phyloP scores from a whole-genome alignment of 1,140 invertebrate species.

The Maconellicoccus hirsutus region DNA sequence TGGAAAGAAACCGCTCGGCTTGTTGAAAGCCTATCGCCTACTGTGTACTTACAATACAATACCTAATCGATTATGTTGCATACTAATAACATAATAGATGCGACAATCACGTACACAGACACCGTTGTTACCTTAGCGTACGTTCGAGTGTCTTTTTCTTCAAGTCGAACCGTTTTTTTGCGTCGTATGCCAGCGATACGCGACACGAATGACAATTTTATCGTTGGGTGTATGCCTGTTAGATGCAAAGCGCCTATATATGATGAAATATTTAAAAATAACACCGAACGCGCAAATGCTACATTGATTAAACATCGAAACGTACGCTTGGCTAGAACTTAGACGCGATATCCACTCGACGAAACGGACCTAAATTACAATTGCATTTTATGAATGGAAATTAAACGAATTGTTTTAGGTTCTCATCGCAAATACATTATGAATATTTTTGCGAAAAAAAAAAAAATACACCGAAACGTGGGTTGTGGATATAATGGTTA shows the following conservation, averaged over 20 bases:
- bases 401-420: no score
- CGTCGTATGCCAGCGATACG: slow-evolving; percentile 13
- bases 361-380: no score
- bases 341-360: no score
- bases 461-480: no score
- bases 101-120: slow-evolving; percentile 9
- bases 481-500: not conserved
- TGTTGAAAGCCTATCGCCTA: slow-evolving; percentile 11
- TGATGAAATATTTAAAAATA: no score
- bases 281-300: no score
- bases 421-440: no score
- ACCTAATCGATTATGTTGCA: slow-evolving; percentile 15
- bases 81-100: slow-evolving; percentile 10
- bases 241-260: no score
- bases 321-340: no score
- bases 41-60: slow-evolving; percentile 5
- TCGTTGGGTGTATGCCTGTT: not conserved
- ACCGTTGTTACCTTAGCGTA: not conserved
- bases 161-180: not conserved
- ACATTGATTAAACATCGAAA: no score
- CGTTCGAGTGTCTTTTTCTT: not conserved
- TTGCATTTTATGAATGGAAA: no score
- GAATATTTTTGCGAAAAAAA: no score
- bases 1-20: slow-evolving; percentile 9
- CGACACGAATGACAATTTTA: not conserved